Percentiles rank a stretch among this genome's conserved stretches.
phyloP scores from a whole-genome alignment of 2,113 vertebrate genomes.

The Calypte anna region DNA sequence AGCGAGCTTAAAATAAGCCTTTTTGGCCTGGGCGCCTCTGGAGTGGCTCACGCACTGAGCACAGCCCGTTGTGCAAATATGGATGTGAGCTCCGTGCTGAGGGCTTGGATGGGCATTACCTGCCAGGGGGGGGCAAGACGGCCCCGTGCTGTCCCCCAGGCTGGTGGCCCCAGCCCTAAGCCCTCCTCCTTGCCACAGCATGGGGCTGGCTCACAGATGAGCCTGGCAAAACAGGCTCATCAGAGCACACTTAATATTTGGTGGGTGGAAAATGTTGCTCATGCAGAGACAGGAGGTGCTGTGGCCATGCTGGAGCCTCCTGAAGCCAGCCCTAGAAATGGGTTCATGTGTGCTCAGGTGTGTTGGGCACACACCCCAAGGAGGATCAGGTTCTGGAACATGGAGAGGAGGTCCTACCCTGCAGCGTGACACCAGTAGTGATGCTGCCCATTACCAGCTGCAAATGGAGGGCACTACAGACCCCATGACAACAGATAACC shows the following conservation, averaged over 20 bases:
- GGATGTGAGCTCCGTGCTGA: conserved; percentile 61
- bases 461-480: not conserved
- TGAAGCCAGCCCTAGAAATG: rapidly evolving
- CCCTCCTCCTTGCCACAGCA: rapidly evolving
- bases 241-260: not conserved
- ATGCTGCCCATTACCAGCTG: rapidly evolving
- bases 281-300: not conserved
- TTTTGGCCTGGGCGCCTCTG: conserved; percentile 67
- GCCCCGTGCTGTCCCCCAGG: rapidly evolving
- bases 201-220: not conserved
- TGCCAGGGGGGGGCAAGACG: not conserved
- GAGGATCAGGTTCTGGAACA: not conserved
- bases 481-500: rapidly evolving
- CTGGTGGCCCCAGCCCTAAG: not conserved
- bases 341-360: not conserved
- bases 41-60: conserved; percentile 22
- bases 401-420: not conserved
- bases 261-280: conserved; percentile 37
- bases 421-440: not conserved
- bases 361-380: rapidly evolving
- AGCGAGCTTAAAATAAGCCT: conserved; percentile 83
- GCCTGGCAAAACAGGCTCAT: not conserved
- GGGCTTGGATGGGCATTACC: not conserved
- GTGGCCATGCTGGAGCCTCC: rapidly evolving
- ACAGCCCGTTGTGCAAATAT: conserved; percentile 83